Conservation (phyloP, 2,113 vertebrate genomes). For the Marmota flaviventris region DNA sequence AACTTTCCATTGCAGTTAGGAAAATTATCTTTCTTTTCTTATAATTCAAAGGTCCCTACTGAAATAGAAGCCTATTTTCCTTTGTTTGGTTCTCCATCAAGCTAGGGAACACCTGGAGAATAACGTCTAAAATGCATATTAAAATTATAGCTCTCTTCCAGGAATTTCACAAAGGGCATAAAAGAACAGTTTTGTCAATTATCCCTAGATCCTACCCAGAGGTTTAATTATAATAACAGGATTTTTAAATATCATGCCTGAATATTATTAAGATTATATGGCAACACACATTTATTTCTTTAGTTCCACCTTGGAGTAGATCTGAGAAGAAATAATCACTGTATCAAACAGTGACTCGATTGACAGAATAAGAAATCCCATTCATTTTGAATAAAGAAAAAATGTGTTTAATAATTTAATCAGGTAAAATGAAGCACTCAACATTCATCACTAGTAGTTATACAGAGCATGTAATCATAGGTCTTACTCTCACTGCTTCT, state of each 20-base stretch:
- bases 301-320: constrained; percentile 46
- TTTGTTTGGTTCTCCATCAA: constrained; percentile 56
- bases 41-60: not conserved
- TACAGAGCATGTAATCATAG: not conserved
- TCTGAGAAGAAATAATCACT: constrained; percentile 56
- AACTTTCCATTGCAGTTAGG: not conserved
- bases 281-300: constrained; percentile 40
- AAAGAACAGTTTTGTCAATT: constrained; percentile 55
- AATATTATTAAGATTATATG: constrained; percentile 59
- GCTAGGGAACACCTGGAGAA: constrained; percentile 62
- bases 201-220: not conserved
- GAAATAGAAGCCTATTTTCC: constrained; percentile 45
- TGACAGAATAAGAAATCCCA: constrained; percentile 30
- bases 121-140: constrained; percentile 61
- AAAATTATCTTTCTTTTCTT: constrained; percentile 59
- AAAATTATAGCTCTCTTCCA: constrained; percentile 55
- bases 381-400: constrained; percentile 64
- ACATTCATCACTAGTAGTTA: not conserved
- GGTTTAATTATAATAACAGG: constrained; percentile 62
- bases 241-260: constrained; percentile 43
- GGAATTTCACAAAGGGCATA: constrained; percentile 66
- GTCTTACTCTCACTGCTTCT: constrained; percentile 3
- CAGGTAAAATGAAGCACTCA: constrained; percentile 65
- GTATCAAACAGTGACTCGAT: constrained; percentile 1
- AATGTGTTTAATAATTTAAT: constrained; percentile 76